phyloP scores from a whole-genome alignment of 1,140 invertebrate genomes.

The Lineus longissimus region DNA sequence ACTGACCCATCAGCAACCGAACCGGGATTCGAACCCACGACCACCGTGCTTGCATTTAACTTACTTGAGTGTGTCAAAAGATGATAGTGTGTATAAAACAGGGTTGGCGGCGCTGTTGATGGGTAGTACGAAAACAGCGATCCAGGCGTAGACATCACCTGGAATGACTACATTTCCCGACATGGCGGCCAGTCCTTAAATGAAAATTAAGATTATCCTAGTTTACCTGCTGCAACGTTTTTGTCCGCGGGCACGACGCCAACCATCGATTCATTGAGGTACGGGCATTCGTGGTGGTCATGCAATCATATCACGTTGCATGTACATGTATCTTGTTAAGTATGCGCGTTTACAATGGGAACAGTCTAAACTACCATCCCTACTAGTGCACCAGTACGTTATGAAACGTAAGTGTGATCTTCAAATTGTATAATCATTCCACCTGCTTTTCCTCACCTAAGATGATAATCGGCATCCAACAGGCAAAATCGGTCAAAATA shows the following conservation, averaged over 20 bases:
- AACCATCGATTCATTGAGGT: too few species aligned
- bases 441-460: slow-evolving; percentile 54
- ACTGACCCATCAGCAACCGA: too few species aligned
- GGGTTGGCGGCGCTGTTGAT: slow-evolving; percentile 18
- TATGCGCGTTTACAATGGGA: too few species aligned
- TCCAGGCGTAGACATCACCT: slow-evolving; percentile 16
- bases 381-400: not conserved
- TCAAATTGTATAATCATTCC: not conserved
- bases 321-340: too few species aligned
- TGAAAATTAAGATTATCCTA: not conserved
- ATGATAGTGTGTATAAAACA: slow-evolving; percentile 15
- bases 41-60: too few species aligned
- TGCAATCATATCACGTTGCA: too few species aligned
- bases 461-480: slow-evolving; percentile 13
- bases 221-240: not conserved
- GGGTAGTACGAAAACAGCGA: slow-evolving; percentile 18
- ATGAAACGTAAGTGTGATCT: not conserved
- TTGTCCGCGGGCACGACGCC: too few species aligned
- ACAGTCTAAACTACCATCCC: too few species aligned
- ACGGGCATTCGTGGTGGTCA: too few species aligned
- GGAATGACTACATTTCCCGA: not conserved
- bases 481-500: slow-evolving; percentile 16
- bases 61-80: not conserved
- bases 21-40: too few species aligned
- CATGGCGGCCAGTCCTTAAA: not conserved